Conservation (phyloP, 2,797 vertebrate species). For the Rhodeus uyekii region DNA sequence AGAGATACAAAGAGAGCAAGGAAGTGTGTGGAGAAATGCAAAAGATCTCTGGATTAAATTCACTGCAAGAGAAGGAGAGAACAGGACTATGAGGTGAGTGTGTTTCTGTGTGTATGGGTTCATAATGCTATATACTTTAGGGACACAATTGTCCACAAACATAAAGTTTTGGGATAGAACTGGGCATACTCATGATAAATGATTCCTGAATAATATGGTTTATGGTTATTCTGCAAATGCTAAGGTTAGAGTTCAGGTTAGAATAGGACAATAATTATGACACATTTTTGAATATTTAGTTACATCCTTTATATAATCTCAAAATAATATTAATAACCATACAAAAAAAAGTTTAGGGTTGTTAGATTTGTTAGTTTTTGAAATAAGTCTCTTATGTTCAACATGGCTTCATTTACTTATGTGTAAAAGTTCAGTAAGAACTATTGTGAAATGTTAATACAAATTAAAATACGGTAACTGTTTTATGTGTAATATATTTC, state of each 20-base stretch:
- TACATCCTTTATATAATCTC: background rate
- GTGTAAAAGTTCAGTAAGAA: background rate
- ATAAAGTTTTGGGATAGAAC: background rate
- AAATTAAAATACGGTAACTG: background rate
- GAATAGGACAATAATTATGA: background rate
- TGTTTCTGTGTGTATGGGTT: constrained; percentile 1
- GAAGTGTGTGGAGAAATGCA: constrained; percentile 5
- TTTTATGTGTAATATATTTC: background rate
- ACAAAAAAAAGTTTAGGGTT: background rate
- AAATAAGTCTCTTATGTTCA: background rate
- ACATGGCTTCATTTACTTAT: background rate
- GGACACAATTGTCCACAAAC: background rate
- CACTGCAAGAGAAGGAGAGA: background rate
- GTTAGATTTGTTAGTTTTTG: background rate
- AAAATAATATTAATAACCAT: background rate
- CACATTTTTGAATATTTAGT: background rate
- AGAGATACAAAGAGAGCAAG: constrained; percentile 25
- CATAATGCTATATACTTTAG: background rate
- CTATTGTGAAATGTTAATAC: background rate
- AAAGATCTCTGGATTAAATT: constrained; percentile 15
- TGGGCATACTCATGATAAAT: background rate
- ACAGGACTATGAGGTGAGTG: constrained; percentile 46
- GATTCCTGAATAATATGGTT: background rate
- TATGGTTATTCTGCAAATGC: background rate
- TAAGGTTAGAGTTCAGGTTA: background rate